Evolutionary conservation across 2,113 vertebrate genomes (phyloP).

Genomic region (Archilochus colubris): DNA sequence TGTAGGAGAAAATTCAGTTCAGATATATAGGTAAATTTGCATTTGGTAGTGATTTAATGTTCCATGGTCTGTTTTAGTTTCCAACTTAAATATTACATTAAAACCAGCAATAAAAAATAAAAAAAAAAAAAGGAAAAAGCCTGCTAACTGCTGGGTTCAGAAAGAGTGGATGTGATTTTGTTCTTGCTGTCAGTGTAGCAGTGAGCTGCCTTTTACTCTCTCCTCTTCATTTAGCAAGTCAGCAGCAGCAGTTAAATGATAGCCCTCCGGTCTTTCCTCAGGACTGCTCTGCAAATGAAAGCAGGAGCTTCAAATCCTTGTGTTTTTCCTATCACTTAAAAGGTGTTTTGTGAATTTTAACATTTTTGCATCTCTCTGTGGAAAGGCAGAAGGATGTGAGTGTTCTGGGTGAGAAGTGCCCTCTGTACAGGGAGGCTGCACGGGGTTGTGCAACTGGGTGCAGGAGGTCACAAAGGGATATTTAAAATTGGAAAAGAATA

Average conservation of each 20-base stretch:
- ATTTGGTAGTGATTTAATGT: conserved; percentile 69
- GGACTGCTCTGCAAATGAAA: conserved; percentile 55
- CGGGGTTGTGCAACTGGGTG: neutral
- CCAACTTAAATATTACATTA: conserved; percentile 69
- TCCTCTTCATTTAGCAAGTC: conserved; percentile 55
- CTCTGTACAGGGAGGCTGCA: neutral
- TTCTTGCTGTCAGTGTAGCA: conserved; percentile 41
- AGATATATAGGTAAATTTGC: conserved; percentile 64
- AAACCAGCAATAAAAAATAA: conserved; percentile 36
- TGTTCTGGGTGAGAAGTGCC: neutral
- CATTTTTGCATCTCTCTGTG: neutral
- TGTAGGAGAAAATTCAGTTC: conserved; percentile 57
- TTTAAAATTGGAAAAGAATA: neutral
- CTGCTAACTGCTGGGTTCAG: conserved; percentile 34
- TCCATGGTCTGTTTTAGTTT: conserved; percentile 54
- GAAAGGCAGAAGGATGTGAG: neutral
- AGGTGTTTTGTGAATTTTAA: conserved; percentile 28
- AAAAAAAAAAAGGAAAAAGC: neutral
- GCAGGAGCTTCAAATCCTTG: conserved; percentile 43
- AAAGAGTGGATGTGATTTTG: conserved; percentile 30
- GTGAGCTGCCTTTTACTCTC: conserved; percentile 34
- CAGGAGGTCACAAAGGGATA: neutral
- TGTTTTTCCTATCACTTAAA: neutral
- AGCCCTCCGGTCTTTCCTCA: conserved; percentile 38
- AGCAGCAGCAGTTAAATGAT: conserved; percentile 49